phyloP scores from a whole-genome alignment of 2,888 invertebrate species.

The Morpho helenor region DNA sequence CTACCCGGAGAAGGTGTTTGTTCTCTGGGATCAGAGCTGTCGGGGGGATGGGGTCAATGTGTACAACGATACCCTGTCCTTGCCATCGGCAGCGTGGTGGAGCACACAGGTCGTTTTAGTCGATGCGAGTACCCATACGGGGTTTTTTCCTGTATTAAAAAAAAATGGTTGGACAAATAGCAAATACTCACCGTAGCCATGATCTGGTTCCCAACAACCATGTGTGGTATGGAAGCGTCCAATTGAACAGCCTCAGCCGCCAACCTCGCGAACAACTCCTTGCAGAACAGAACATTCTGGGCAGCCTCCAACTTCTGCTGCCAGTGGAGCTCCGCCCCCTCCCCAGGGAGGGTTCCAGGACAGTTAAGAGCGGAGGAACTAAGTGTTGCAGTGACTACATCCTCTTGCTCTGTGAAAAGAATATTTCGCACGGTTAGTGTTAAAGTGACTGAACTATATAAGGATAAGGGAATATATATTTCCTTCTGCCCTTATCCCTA shows the following conservation, averaged over 20 bases:
- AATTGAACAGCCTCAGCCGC: constrained; percentile 97
- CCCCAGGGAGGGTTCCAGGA: constrained; percentile 80
- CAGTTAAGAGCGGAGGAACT: constrained; percentile 86
- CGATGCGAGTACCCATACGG: no score
- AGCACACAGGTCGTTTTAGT: no score
- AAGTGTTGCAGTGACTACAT: constrained; percentile 90
- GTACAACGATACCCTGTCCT: no score
- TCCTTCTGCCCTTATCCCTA: no score
- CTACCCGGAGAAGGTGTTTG: no score
- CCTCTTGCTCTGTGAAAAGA: constrained; percentile 89
- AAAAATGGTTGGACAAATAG: no score
- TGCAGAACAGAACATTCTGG: constrained; percentile 97
- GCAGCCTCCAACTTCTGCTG: constrained; percentile 97
- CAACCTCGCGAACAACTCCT: constrained; percentile 95
- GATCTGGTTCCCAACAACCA: constrained; percentile 98
- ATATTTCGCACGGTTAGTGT: neutral
- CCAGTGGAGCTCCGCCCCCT: constrained; percentile 90
- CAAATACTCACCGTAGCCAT: constrained; percentile 95
- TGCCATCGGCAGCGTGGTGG: no score
- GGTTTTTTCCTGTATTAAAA: no score
- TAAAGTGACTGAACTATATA: no score
- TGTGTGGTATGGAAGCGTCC: constrained; percentile 95
- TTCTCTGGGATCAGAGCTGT: no score
- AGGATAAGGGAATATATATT: no score
- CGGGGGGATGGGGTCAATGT: no score